A percentile compares a stretch with the other conserved stretches of the same genome.
phyloP scores from a whole-genome alignment of 2,797 vertebrate species.

The Poecilia gillii region DNA sequence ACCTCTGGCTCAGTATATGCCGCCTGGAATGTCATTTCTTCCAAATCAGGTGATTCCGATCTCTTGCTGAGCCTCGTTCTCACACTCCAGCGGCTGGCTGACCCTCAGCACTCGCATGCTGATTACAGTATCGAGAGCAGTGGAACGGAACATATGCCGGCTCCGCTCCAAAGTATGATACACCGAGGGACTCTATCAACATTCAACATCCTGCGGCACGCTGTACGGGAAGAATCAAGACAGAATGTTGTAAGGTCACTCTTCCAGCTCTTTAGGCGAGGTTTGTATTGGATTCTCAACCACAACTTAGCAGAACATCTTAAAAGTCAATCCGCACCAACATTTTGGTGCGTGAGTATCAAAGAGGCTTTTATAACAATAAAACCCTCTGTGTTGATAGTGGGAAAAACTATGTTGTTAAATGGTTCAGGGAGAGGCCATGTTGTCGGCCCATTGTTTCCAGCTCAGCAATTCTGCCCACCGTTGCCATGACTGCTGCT shows the following conservation, averaged over 20 bases:
- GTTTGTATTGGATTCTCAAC: background rate
- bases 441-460: conserved; percentile 74
- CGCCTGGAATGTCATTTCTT: conserved; percentile 52
- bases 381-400: conserved; percentile 32
- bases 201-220: conserved; percentile 52
- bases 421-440: conserved; percentile 67
- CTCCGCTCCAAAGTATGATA: conserved; percentile 57
- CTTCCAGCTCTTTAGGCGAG: conserved; percentile 41
- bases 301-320: background rate
- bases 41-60: conserved; percentile 73
- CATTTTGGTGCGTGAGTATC: background rate
- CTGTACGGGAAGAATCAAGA: conserved; percentile 39
- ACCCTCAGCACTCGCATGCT: conserved; percentile 62
- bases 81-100: conserved; percentile 54
- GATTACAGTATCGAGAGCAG: conserved; percentile 73
- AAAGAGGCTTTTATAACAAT: conserved; percentile 30
- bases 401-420: conserved; percentile 45
- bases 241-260: conserved; percentile 24
- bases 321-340: background rate
- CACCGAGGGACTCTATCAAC: conserved; percentile 55
- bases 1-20: conserved; percentile 45
- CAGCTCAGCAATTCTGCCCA: conserved; percentile 66
- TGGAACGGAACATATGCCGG: conserved; percentile 67
- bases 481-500: conserved; percentile 72
- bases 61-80: conserved; percentile 49